These are phyloP conservation scores for Nibea albiflora DNA, from an alignment of 2,113 vertebrate genomes.

Conservation along the genomic window DNA sequence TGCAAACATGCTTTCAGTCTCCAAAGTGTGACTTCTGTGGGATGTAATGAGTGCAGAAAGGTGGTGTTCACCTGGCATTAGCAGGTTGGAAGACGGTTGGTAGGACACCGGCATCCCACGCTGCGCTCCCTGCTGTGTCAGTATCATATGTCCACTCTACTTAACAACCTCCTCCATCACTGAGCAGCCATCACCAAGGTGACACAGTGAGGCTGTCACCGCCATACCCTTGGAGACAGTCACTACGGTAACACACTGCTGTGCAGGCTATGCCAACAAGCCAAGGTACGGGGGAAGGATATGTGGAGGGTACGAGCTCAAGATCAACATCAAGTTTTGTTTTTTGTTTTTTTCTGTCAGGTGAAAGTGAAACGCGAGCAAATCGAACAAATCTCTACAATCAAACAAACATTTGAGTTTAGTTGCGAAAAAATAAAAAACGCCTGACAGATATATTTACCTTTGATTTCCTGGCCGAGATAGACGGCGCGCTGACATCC, in stretches of 20 bases:
- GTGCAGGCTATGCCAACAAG: conserved; percentile 18
- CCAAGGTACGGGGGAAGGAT: not conserved
- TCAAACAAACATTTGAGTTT: conserved; percentile 9
- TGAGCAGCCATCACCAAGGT: conserved; percentile 67
- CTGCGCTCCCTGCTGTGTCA: conserved; percentile 64
- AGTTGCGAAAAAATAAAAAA: not conserved
- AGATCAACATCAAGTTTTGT: not conserved
- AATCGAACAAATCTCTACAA: not conserved
- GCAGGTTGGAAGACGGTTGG: conserved; percentile 21
- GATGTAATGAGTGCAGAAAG: not conserved
- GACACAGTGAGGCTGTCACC: conserved; percentile 61
- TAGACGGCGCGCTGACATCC: not conserved
- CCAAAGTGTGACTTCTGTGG: not conserved
- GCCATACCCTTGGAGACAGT: conserved; percentile 54
- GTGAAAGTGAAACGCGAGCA: not conserved
- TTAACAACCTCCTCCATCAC: conserved; percentile 71
- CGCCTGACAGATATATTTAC: conserved; percentile 32
- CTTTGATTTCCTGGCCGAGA: conserved; percentile 18
- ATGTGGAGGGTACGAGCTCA: not conserved
- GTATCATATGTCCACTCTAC: conserved; percentile 61
- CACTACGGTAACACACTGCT: conserved; percentile 24
- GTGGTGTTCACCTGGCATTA: conserved; percentile 34
- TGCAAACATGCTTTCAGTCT: not conserved
- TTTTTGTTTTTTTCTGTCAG: not conserved
- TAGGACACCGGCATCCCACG: conserved; percentile 23